Conservation (phyloP, 37 sponge, comb jelly and placozoan species). For the Theonella swinhoei region DNA sequence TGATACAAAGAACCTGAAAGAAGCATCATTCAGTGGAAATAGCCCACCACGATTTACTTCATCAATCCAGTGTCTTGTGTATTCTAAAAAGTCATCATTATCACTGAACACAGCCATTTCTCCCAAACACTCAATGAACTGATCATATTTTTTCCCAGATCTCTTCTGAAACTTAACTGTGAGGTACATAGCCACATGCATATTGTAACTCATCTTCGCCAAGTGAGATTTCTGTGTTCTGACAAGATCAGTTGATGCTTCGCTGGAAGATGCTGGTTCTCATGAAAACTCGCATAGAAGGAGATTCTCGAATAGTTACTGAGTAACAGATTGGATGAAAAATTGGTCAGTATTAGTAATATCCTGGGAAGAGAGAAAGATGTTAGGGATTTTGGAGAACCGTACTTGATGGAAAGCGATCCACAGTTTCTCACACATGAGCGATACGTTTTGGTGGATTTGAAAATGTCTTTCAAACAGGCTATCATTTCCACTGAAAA, state of each 20-base stretch:
- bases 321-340: background rate
- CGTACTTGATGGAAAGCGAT: background rate
- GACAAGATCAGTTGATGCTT: too few species aligned
- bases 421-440: background rate
- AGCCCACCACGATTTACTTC: slow-evolving; percentile 50
- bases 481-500: background rate
- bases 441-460: background rate
- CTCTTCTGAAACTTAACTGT: slow-evolving; percentile 5
- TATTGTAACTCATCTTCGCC: slow-evolving; percentile 43
- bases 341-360: background rate
- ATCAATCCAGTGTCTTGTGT: slow-evolving; percentile 41
- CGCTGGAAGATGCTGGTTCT: too few species aligned
- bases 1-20: slow-evolving; percentile 14
- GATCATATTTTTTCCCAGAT: slow-evolving; percentile 13
- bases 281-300: too few species aligned
- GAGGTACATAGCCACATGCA: slow-evolving; percentile 47
- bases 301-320: background rate
- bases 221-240: background rate
- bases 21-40: slow-evolving; percentile 43
- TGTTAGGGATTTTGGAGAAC: background rate
- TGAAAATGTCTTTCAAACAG: background rate
- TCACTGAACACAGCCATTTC: slow-evolving; percentile 37
- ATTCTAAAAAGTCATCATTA: slow-evolving; percentile 4
- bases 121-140: slow-evolving; percentile 41
- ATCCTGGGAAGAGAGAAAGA: background rate